Evolutionary conservation across 2,888 invertebrate genomes (phyloP).

Genomic region (Beris morrisii): DNA sequence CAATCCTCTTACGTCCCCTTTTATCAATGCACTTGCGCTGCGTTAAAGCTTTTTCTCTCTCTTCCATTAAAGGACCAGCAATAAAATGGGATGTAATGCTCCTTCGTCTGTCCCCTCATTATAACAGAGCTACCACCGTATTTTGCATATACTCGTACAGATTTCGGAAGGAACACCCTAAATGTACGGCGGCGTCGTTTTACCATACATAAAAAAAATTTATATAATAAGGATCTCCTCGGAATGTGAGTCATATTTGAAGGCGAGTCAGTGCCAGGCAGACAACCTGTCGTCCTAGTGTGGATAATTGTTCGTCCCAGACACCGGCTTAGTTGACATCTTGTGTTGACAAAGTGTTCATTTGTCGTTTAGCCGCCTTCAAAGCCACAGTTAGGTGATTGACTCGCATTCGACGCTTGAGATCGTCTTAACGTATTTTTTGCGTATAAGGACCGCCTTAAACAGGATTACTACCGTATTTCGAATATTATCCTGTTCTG

Average conservation of each 20-base stretch:
- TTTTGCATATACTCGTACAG: conserved; percentile 10
- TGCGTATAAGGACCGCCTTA: no score
- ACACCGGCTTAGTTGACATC: conserved; percentile 29
- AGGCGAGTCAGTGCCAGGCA: conserved; percentile 1
- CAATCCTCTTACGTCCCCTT: no score
- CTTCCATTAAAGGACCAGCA: conserved; percentile 12
- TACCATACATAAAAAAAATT: conserved; percentile 1
- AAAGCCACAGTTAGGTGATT: conserved; percentile 11
- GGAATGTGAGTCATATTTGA: conserved; percentile 17
- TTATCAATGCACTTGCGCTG: conserved; percentile 25
- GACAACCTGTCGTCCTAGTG: conserved; percentile 22
- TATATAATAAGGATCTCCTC: conserved; percentile 14
- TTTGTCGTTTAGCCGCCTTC: conserved; percentile 3
- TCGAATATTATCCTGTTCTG: no score
- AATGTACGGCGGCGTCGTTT: conserved; percentile 24
- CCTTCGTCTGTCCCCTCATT: conserved; percentile 18
- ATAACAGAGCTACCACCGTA: conserved; percentile 24
- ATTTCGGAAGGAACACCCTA: conserved; percentile 20
- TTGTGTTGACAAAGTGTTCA: conserved; percentile 25
- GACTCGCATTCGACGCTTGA: conserved; percentile 12
- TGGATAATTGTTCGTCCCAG: conserved; percentile 21
- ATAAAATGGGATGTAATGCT: conserved; percentile 23
- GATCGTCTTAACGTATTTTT: no score
- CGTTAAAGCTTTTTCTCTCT: conserved; percentile 21
- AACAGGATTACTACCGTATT: no score